These are phyloP conservation scores for Mesitornis unicolor DNA, from an alignment of 2,113 vertebrate genomes.

Conservation along the genomic window DNA sequence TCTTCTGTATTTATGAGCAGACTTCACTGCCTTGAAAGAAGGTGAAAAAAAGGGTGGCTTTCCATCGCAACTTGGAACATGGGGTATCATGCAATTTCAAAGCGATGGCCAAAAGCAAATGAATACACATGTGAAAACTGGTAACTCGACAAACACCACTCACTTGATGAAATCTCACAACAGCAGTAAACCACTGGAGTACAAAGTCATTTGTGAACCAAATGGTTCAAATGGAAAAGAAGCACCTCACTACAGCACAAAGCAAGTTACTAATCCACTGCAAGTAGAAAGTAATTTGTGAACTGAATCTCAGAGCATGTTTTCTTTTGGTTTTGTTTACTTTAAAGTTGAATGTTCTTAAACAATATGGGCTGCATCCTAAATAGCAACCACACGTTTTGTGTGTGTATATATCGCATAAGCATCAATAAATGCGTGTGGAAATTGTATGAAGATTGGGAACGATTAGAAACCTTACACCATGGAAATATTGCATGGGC, in stretches of 20 bases:
- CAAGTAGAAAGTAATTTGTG: background rate
- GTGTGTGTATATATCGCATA: background rate
- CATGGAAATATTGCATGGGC: background rate
- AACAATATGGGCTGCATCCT: background rate
- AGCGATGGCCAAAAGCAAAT: background rate
- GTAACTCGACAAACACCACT: background rate
- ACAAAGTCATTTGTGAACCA: background rate
- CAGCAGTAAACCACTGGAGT: background rate
- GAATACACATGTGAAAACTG: fast-evolving
- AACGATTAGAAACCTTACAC: background rate
- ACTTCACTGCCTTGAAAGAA: background rate
- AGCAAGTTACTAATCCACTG: conserved; percentile 6
- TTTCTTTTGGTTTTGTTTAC: background rate
- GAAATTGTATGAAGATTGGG: background rate
- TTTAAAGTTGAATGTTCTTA: background rate
- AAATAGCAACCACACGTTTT: background rate
- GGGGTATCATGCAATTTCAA: background rate
- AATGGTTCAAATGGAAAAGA: background rate
- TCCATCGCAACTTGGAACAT: background rate
- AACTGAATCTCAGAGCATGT: background rate
- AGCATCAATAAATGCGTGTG: background rate
- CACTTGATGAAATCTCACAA: background rate
- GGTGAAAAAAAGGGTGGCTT: background rate
- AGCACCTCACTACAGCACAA: background rate
- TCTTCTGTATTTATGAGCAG: background rate